Conservation (phyloP, 2,113 vertebrate species). For the Capricornis sumatraensis region DNA sequence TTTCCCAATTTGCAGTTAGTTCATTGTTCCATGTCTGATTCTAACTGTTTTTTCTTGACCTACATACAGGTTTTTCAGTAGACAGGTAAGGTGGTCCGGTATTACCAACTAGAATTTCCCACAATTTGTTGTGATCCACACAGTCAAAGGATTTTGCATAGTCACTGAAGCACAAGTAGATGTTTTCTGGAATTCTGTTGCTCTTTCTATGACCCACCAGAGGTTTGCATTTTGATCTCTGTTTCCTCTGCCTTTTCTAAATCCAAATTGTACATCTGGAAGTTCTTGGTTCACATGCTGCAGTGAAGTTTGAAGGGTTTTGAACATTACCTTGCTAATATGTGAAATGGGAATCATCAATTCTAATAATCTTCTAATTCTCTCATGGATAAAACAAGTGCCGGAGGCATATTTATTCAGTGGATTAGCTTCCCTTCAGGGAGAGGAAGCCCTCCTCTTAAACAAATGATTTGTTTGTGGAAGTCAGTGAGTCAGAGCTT, state of each 20-base stretch:
- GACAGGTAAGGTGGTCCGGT: not conserved
- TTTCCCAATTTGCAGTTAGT: not conserved
- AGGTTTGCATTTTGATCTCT: not conserved
- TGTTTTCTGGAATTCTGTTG: not conserved
- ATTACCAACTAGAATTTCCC: not conserved
- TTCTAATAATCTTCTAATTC: not conserved
- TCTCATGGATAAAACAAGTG: not conserved
- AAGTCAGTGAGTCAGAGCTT: not conserved
- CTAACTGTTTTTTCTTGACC: not conserved
- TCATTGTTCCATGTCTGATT: not conserved
- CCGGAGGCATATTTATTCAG: not conserved
- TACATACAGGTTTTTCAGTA: not conserved
- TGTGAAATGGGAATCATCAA: not conserved
- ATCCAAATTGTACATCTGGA: not conserved
- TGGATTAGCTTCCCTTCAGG: not conserved
- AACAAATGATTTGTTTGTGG: not conserved
- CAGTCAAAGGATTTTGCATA: not conserved
- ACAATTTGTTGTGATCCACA: not conserved
- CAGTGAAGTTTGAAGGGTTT: not conserved
- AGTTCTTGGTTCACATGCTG: not conserved
- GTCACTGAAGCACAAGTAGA: not conserved
- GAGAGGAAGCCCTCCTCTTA: not conserved
- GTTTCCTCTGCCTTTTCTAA: not conserved
- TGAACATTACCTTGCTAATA: not conserved
- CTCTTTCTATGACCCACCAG: not conserved